Base-by-base conservation (phyloP, 1,140 invertebrate genomes). In the Microplitis mediator region DNA sequence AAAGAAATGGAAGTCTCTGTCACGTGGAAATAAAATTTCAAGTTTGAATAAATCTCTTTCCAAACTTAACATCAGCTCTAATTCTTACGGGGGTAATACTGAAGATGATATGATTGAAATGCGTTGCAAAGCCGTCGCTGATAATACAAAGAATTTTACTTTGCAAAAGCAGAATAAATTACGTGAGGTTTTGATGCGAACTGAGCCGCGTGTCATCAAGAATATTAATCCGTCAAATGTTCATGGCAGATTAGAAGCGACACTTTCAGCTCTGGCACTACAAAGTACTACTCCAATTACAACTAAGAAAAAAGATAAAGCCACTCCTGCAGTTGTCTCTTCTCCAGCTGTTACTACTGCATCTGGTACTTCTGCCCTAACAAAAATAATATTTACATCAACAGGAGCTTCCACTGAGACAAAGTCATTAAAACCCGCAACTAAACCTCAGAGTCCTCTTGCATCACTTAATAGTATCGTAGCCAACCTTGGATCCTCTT, bases 391-490 rank as follows among this genome's bases (percentile, higher is more conserved):
- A 3, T 45, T 45, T 45, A 9, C 39, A 45, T 4, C 51, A 23
- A 23, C 23, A 9, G 68, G 72, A 16, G 69, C 72, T 1, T 13
- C 71, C 8, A 63, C 11, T n/a, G 68, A 78, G 60, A 65, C 69
- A 11, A 67, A 75, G 61, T 60, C 23, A 2, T 4, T 45, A 11
- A 67, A 62, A 51, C n/a, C 69, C 11, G 54, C 73, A 31, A 63
- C 13, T 35, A 6, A 39, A 6, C 54, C 73, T 4, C 79, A 80
- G 51, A 81, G 75, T 74, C 80, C 84, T 2, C 50, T 87, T 2
- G 81, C 83, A 32, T 86, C 82, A 0, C 72, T 87, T 11, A 83
- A 84, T 39, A 85, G 79, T 34, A 78, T 87, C 0, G 83, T 87
- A 8, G 82, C 81, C 0, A 81, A 80, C 35, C 80, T 86, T 36